Percentiles rank a stretch among this genome's conserved stretches.
Conservation (phyloP, 2,888 invertebrate species). For the Maniola hyperantus region DNA sequence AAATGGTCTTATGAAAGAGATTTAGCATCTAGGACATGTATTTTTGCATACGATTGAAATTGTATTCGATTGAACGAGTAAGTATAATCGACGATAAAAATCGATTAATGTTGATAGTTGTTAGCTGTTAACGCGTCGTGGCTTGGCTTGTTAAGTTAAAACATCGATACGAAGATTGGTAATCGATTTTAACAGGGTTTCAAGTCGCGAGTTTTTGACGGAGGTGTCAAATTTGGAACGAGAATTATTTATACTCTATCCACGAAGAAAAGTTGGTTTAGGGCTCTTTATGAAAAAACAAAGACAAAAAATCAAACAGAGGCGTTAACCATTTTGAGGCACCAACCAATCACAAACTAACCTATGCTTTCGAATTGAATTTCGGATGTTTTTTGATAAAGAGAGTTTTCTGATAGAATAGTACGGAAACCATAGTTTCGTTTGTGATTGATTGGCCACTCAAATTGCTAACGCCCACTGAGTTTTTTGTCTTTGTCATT, state of each 20-base stretch:
- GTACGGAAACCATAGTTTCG: no score
- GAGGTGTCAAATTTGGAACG: conserved; percentile 20
- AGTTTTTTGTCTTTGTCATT: no score
- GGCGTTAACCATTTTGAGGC: no score
- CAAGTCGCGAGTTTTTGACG: conserved; percentile 30
- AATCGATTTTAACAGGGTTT: conserved; percentile 27
- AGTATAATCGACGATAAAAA: conserved; percentile 22
- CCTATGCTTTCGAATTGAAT: no score
- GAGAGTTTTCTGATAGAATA: no score
- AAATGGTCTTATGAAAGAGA: conserved; percentile 64
- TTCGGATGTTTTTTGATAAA: no score
- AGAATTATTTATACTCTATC: neutral
- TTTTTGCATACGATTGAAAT: conserved; percentile 62
- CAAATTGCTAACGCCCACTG: no score
- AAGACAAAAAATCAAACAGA: no score
- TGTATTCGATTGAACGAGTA: conserved; percentile 35
- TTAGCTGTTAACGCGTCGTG: conserved; percentile 26
- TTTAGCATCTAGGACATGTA: conserved; percentile 65
- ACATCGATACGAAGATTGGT: neutral
- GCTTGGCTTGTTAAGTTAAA: conserved; percentile 28
- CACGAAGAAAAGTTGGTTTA: no score
- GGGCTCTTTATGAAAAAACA: no score
- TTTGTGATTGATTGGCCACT: no score
- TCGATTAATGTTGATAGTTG: conserved; percentile 25
- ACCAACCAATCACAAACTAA: no score